Conservation (phyloP, 2,888 invertebrate species). For the Hyalella azteca region DNA sequence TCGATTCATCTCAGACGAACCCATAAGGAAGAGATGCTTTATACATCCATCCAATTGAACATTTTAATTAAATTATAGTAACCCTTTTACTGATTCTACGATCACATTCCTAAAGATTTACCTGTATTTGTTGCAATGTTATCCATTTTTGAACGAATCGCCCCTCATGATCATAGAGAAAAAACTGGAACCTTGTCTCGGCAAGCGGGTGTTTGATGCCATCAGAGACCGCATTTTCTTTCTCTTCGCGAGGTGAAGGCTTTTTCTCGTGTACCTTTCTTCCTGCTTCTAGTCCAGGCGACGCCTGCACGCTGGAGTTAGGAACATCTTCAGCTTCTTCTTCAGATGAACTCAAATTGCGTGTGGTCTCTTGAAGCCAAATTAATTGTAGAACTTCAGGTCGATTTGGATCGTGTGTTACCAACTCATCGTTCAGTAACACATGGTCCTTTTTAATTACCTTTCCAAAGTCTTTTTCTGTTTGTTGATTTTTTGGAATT, state of each 20-base stretch:
- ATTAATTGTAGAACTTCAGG: too few species aligned
- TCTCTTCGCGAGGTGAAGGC: neutral
- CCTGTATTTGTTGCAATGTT: conserved; percentile 48
- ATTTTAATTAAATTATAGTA: neutral
- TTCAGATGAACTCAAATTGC: too few species aligned
- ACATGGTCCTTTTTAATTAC: too few species aligned
- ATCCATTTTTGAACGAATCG: conserved; percentile 39
- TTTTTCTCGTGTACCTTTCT: neutral
- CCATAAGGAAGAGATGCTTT: neutral
- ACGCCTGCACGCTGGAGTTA: neutral
- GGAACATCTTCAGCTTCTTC: neutral
- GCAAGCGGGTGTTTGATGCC: conserved; percentile 18
- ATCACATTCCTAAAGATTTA: neutral
- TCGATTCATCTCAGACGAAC: neutral
- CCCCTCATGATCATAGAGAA: conserved; percentile 33
- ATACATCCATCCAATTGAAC: neutral
- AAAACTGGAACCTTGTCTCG: conserved; percentile 42
- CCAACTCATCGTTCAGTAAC: too few species aligned
- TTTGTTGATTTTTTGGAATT: too few species aligned
- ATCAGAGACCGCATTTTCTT: neutral
- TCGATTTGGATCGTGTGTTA: too few species aligned
- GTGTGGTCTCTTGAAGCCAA: too few species aligned
- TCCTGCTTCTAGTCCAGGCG: neutral
- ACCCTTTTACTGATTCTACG: neutral
- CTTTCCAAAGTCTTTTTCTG: too few species aligned